phyloP scores from a whole-genome alignment of 2,113 vertebrate genomes.

The Nyctibius bracteatus region DNA sequence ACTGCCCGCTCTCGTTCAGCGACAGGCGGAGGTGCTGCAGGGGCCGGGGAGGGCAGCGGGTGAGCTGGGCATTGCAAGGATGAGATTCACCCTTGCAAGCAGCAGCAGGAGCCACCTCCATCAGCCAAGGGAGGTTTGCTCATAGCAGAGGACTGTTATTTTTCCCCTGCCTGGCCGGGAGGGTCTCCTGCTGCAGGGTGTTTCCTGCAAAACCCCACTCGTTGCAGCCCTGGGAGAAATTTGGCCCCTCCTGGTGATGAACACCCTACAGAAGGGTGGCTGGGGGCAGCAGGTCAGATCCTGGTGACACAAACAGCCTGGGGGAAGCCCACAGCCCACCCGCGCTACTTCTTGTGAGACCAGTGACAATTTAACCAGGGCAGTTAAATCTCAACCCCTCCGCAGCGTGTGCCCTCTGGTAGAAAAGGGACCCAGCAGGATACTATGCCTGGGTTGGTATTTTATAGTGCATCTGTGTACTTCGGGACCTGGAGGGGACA shows the following conservation, averaged over 20 bases:
- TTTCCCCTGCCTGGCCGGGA: not conserved
- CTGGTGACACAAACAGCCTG: not conserved
- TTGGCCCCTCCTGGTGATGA: not conserved
- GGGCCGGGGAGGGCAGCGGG: not conserved
- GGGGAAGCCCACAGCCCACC: not conserved
- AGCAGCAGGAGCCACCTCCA: not conserved
- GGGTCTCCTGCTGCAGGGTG: not conserved
- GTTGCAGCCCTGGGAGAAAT: not conserved
- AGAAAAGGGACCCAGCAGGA: not conserved
- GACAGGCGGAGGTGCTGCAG: constrained; percentile 94
- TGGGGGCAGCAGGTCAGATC: not conserved
- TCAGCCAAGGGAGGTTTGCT: not conserved
- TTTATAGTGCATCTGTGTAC: not conserved
- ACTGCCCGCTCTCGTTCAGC: constrained; percentile 91
- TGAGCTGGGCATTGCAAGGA: not conserved
- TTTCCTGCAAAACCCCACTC: not conserved
- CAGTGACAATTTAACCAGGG: not conserved
- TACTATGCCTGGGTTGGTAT: not conserved
- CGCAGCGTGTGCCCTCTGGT: fast-evolving
- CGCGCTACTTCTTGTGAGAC: not conserved
- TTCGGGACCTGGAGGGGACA: not conserved
- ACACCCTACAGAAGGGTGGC: not conserved
- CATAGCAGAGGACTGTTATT: fast-evolving
- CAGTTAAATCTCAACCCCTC: too few relatives aligned
- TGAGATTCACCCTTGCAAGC: not conserved